phyloP scores from a whole-genome alignment of 2,888 invertebrate species.

The Cistogaster globosa region DNA sequence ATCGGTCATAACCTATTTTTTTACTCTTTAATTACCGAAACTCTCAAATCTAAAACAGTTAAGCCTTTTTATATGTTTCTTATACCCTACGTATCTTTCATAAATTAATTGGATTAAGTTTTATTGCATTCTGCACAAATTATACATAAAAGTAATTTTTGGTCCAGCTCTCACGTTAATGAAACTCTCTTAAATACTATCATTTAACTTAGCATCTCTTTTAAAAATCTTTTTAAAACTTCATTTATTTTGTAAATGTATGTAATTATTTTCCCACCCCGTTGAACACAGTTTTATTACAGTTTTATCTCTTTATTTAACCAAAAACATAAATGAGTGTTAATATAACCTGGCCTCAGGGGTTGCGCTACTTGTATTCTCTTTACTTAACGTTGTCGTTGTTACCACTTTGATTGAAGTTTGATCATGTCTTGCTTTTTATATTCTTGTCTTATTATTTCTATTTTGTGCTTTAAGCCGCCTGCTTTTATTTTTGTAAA shows the following conservation, averaged over 20 bases:
- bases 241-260: conserved; percentile 18
- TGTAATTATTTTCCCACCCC: conserved; percentile 47
- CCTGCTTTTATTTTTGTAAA: conserved; percentile 23
- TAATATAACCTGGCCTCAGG: conserved; percentile 60
- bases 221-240: neutral
- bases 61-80: too few species aligned
- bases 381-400: conserved; percentile 24
- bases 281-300: conserved; percentile 23
- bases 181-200: neutral
- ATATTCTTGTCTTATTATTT: conserved; percentile 37
- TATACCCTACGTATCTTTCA: too few species aligned
- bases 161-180: too few species aligned
- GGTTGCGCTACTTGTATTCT: conserved; percentile 59
- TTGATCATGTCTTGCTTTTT: conserved; percentile 37
- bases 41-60: too few species aligned
- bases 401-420: conserved; percentile 44
- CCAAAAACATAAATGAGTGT: conserved; percentile 51
- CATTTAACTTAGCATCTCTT: conserved; percentile 11
- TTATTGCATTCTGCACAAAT: too few species aligned
- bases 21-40: too few species aligned
- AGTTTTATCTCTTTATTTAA: conserved; percentile 61
- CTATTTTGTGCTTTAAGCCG: conserved; percentile 21
- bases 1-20: too few species aligned
- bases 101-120: too few species aligned
- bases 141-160: too few species aligned